A percentile compares a stretch with the other conserved stretches of the same genome.
Conservation (phyloP, 2,888 invertebrate genomes). For the Liposcelis brunnea region DNA sequence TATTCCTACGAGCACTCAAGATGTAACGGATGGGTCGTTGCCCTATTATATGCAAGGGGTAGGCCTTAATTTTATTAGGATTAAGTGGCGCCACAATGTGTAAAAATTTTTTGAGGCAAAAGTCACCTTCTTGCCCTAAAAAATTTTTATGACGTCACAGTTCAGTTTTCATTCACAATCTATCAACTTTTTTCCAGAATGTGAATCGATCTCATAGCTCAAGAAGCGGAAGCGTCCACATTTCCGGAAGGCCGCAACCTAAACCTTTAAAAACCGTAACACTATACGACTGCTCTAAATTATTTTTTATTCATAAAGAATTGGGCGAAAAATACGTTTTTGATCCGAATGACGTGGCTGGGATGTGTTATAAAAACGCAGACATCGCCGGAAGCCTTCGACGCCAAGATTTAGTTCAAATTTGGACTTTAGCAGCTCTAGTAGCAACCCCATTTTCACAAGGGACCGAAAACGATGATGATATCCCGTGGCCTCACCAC, state of each 20-base stretch:
- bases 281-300: constrained; percentile 51
- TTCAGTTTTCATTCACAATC: too few species aligned
- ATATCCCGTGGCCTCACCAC: constrained; percentile 61
- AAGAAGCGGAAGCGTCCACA: background rate
- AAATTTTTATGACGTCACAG: too few species aligned
- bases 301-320: constrained; percentile 62
- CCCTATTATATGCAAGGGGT: constrained; percentile 68
- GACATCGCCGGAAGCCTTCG: constrained; percentile 52
- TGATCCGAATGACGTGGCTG: constrained; percentile 28
- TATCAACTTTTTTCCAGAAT: constrained; percentile 4
- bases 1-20: background rate
- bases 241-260: background rate
- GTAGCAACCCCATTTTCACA: constrained; percentile 29
- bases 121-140: too few species aligned
- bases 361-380: constrained; percentile 68
- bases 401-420: constrained; percentile 66
- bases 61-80: constrained; percentile 19
- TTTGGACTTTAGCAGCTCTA: constrained; percentile 70
- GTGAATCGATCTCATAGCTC: background rate
- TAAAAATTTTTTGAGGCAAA: too few species aligned
- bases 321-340: constrained; percentile 69
- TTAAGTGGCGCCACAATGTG: too few species aligned
- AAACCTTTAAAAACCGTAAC: constrained; percentile 29
- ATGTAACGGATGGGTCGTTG: background rate
- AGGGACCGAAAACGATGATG: constrained; percentile 38